Evolutionary conservation across 2,113 vertebrate genomes (phyloP), one percentile per base, ranked within the genome.

Genomic region (Dissostichus mawsoni): DNA sequence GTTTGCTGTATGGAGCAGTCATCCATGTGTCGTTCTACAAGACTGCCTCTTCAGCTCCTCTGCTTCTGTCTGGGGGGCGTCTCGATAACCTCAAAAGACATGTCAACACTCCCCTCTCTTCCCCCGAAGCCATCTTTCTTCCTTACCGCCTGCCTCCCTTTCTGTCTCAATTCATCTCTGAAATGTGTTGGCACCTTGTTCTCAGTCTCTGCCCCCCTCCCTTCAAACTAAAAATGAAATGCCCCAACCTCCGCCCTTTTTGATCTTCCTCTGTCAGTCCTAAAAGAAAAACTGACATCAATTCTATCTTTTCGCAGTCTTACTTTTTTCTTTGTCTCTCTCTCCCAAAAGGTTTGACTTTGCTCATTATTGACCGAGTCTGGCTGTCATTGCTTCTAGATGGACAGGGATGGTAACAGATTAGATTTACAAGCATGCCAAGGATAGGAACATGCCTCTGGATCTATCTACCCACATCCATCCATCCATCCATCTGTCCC

Each of bases 341-440:
- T 50, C 47, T 10, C 1, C 48, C 13, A 56, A 71, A 59, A 72
- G 25, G 1, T 77, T 73, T 68, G 8, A 50, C 44, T 65, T 13
- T 56, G 5, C 51, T 51, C 74, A 51, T 58, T 61, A 63, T 59
- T 78, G 69, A n/a, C 33, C 8, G 23, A 70, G 45, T 55, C 52
- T 73, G 18, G 65, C 66, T 82, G 69, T 81, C 79, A 76, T n/a
- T 16, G 5, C 51, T 51, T 48, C 41, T 10, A 45, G 51, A 77
- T 68, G 53, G 36, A 78, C 23, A 69, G 53, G 16, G 18, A 18
- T 20, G 58, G 73, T 80, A 58, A 80, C 29, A 67, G 75, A 64
- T 83, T 69, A 69, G 73, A 83, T 83, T 69, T 78, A 62, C 63
- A 74, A 59, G 55, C 71, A 57, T 64, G 56, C 67, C 56, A 47